Evolutionary conservation across 2,797 vertebrate genomes (phyloP).

Genomic region (Urosaurus nigricauda): DNA sequence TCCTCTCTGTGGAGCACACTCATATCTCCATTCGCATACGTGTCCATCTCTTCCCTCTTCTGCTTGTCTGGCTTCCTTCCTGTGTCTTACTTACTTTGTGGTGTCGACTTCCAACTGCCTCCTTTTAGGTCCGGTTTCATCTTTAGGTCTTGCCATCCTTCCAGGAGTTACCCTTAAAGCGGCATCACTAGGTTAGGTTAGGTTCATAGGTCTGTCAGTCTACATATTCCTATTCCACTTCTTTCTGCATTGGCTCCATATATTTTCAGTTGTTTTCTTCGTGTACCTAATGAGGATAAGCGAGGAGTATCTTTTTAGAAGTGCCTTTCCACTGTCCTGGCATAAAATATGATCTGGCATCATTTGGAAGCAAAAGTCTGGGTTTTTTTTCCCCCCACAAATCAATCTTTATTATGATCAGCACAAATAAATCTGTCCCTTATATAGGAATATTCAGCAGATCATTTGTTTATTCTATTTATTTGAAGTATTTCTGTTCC

Average conservation of each 20-base stretch:
- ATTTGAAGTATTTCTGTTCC: no score
- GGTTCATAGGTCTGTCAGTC: background rate
- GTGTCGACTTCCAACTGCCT: background rate
- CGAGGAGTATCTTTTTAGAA: no score
- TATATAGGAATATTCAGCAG: no score
- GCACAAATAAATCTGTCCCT: background rate
- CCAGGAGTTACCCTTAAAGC: background rate
- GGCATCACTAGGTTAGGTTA: background rate
- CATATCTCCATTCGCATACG: background rate
- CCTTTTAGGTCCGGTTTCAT: background rate
- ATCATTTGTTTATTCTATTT: background rate
- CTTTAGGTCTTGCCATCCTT: background rate
- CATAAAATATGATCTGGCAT: no score
- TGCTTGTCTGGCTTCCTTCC: background rate
- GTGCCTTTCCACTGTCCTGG: no score
- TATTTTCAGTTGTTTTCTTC: no score
- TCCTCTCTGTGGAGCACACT: background rate
- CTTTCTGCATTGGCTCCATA: background rate
- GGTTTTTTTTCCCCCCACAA: no score
- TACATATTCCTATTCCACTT: background rate
- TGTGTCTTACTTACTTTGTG: background rate
- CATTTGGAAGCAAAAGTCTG: no score
- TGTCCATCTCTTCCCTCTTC: background rate
- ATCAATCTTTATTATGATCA: no score
- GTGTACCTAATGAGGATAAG: no score